A percentile compares a stretch with the other conserved stretches of the same genome.
These are phyloP conservation scores for Salvelinus namaycush DNA, from an alignment of 2,113 vertebrate genomes.

Conservation along the genomic window DNA sequence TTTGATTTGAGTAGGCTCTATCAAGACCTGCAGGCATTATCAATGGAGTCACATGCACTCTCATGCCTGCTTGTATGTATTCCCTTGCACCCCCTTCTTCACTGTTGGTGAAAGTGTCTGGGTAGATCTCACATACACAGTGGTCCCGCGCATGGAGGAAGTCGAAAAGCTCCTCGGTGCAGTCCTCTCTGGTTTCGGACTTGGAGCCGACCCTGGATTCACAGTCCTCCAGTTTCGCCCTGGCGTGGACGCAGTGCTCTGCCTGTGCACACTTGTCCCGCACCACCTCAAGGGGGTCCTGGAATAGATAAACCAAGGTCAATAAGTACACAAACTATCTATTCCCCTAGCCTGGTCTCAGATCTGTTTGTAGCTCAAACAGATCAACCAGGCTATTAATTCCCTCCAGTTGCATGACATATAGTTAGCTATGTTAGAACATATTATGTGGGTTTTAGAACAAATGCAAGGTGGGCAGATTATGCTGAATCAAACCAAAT, in stretches of 20 bases:
- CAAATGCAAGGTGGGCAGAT: too few relatives aligned
- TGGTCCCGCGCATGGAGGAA: slow-evolving; percentile 95
- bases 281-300: slow-evolving; percentile 87
- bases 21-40: too few relatives aligned
- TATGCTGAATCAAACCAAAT: too few relatives aligned
- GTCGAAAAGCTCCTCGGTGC: slow-evolving; percentile 95
- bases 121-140: slow-evolving; percentile 78
- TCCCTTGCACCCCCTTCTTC: background rate
- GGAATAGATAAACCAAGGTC: slow-evolving; percentile 3
- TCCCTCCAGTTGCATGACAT: too few relatives aligned
- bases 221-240: slow-evolving; percentile 81
- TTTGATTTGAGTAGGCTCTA: too few relatives aligned
- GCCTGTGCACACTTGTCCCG: slow-evolving; percentile 84
- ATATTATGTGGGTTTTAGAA: too few relatives aligned
- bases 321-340: background rate
- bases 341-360: background rate
- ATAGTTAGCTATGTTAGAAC: too few relatives aligned
- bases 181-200: slow-evolving; percentile 84
- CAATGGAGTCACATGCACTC: too few relatives aligned
- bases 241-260: slow-evolving; percentile 82
- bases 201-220: slow-evolving; percentile 82
- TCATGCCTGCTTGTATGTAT: background rate
- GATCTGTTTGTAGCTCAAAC: too few relatives aligned
- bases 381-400: too few relatives aligned
- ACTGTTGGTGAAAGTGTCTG: background rate